Percentiles rank a stretch among this genome's conserved stretches.
phyloP scores from a whole-genome alignment of 2,113 vertebrate species.

The Parus major region DNA sequence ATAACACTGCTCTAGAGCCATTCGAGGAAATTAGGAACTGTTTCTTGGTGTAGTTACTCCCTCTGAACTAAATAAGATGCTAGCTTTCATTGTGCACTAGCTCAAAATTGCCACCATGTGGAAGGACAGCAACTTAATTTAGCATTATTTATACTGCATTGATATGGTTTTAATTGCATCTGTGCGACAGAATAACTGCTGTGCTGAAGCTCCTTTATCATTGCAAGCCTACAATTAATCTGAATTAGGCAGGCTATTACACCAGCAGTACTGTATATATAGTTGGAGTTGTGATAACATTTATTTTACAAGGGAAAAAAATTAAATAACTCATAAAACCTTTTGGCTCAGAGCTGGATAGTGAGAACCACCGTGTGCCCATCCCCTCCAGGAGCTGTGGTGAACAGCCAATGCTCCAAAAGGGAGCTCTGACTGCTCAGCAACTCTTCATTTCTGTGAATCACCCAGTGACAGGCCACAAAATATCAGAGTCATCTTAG shows the following conservation, averaged over 20 bases:
- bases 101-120: conserved; percentile 79
- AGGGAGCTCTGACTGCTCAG: neutral
- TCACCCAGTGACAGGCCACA: neutral
- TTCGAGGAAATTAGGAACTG: conserved; percentile 35
- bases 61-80: conserved; percentile 18
- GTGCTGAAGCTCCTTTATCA: conserved; percentile 58
- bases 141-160: conserved; percentile 13
- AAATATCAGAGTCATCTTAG: conserved; percentile 42
- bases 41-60: conserved; percentile 18
- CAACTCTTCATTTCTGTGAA: conserved; percentile 3
- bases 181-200: conserved; percentile 33
- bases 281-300: conserved; percentile 2
- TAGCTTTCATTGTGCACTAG: conserved; percentile 38
- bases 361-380: neutral
- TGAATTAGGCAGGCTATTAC: conserved; percentile 62
- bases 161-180: conserved; percentile 53
- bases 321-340: neutral
- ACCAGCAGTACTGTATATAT: neutral
- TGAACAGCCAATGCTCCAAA: neutral
- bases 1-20: neutral
- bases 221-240: conserved; percentile 50
- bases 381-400: neutral
- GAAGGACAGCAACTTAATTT: conserved; percentile 53
- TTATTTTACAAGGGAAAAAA: neutral
- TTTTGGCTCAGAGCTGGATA: neutral